These are phyloP conservation scores for Lasiurus borealis DNA, from an alignment of 2,113 vertebrate species.

Conservation along the genomic window DNA sequence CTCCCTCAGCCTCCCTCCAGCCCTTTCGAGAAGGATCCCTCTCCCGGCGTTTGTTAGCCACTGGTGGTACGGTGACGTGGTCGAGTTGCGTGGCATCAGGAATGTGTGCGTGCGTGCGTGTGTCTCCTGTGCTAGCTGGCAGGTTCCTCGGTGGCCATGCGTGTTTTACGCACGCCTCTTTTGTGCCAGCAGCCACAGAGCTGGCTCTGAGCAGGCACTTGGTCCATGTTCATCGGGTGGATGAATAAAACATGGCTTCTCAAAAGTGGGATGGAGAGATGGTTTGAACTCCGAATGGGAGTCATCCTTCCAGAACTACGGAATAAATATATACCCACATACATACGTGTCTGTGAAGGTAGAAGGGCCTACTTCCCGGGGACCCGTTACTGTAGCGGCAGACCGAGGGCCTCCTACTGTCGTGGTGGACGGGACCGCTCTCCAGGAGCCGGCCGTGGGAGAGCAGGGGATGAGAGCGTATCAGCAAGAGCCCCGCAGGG, in stretches of 20 bases:
- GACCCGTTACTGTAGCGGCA: not conserved
- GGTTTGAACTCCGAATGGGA: not conserved
- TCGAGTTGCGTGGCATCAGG: fast-evolving
- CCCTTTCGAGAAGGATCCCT: not conserved
- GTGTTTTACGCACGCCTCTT: not conserved
- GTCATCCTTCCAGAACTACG: not conserved
- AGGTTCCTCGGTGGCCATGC: not conserved
- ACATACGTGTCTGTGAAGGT: not conserved
- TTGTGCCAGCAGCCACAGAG: not conserved
- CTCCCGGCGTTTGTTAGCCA: not conserved
- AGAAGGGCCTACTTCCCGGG: not conserved
- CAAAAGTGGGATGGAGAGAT: not conserved
- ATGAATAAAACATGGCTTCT: slow-evolving; percentile 10
- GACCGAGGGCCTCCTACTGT: not conserved
- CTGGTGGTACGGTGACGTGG: fast-evolving
- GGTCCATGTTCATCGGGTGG: not conserved
- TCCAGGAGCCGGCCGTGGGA: fast-evolving
- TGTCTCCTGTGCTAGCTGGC: not conserved
- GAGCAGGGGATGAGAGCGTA: not conserved
- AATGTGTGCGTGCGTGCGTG: not conserved
- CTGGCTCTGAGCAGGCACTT: not conserved
- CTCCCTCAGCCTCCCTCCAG: not conserved
- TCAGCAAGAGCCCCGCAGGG: not conserved
- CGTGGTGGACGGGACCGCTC: not conserved
- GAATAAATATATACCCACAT: not conserved